phyloP scores from a whole-genome alignment of 2,113 vertebrate species.

The Epinephelus cyanopodus region DNA sequence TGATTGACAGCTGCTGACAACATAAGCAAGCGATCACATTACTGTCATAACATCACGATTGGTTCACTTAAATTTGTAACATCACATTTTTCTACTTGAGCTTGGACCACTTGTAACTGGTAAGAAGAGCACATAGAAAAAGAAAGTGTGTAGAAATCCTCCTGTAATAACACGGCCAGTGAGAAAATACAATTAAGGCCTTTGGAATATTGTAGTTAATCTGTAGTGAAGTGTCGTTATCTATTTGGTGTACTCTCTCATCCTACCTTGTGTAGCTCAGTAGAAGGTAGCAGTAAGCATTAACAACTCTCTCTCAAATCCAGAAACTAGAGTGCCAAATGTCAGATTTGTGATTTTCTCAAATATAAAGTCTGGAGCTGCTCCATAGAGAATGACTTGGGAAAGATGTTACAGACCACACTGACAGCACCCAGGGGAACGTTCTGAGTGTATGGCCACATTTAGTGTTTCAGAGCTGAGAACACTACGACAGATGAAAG shows the following conservation, averaged over 20 bases:
- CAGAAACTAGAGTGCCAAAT: no score
- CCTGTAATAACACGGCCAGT: background rate
- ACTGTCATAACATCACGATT: background rate
- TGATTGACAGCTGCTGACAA: background rate
- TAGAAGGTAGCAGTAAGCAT: background rate
- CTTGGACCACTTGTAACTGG: background rate
- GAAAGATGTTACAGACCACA: no score
- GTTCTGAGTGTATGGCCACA: no score
- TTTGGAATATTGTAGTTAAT: background rate
- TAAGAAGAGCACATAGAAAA: background rate
- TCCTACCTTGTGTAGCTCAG: background rate
- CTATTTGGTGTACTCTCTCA: background rate
- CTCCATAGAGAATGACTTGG: no score
- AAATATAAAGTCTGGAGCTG: no score
- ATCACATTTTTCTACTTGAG: background rate
- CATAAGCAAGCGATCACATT: no score
- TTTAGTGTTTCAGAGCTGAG: no score
- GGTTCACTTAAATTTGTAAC: background rate
- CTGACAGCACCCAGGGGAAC: no score
- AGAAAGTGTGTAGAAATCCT: background rate
- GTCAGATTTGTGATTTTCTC: no score
- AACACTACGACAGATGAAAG: no score
- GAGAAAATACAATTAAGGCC: no score
- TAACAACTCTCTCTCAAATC: no score
- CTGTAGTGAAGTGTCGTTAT: background rate